These are phyloP conservation scores for Hippotragus niger DNA, from an alignment of 2,113 vertebrate species.

Conservation along the genomic window DNA sequence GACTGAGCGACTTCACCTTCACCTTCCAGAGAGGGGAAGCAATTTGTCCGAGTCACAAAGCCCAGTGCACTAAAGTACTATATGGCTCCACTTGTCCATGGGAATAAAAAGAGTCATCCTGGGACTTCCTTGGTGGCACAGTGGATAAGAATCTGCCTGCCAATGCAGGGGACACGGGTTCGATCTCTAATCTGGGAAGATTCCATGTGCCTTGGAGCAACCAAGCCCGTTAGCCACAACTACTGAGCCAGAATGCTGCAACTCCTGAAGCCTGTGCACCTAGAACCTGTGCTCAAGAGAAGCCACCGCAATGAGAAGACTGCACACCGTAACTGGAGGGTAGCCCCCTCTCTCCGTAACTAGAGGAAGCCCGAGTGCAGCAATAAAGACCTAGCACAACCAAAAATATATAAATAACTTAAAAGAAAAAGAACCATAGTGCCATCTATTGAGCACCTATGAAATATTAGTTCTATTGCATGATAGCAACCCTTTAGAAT, in stretches of 20 bases:
- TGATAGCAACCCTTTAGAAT: background rate
- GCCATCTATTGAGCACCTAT: background rate
- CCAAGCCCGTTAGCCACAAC: background rate
- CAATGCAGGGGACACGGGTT: background rate
- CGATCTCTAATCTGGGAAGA: background rate
- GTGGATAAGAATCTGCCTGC: background rate
- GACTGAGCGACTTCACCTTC: no score
- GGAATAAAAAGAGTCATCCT: background rate
- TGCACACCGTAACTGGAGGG: background rate
- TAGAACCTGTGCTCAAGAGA: background rate
- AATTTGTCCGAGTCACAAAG: background rate
- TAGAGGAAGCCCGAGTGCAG: background rate
- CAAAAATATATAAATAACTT: background rate
- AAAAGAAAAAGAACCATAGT: background rate
- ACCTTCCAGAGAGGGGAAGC: background rate
- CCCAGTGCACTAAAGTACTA: background rate
- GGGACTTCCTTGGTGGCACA: background rate
- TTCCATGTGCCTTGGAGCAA: background rate
- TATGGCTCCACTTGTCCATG: background rate
- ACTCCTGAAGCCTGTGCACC: background rate
- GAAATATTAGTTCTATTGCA: background rate
- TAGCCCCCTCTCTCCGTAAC: background rate
- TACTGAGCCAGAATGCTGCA: background rate
- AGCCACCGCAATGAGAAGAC: background rate
- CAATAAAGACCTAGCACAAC: background rate